Evolutionary conservation across 1,140 invertebrate genomes (phyloP), one percentile per base, ranked within the genome.

Genomic region (Pogonomyrmex californicus): DNA sequence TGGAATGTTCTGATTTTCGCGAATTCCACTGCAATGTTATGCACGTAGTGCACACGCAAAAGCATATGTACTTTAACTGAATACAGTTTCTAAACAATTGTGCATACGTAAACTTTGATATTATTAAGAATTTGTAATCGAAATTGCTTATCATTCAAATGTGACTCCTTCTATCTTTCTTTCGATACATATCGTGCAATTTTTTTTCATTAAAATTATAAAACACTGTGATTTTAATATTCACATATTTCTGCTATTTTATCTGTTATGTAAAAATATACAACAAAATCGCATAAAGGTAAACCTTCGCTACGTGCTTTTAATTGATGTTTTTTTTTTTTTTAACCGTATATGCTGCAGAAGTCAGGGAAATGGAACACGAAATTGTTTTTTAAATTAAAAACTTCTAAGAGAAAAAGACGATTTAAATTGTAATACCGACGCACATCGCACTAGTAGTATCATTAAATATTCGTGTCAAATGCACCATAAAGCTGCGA

Each of bases 401-500:
- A 56, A 56, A 38, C 17, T 23, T 9, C 38, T 0, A 36, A 49
- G 12, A 68, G 17, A 51, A 4, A 41, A 41, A 38, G 1, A 51
- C 54, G 41, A 2, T 70, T 70, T 30, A n/a, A 68, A 56, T 54
- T 33, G 10, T 36, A 58, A 70, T 33, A 36, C 30, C 23, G 23
- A 65, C 30, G 1, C 6, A 12, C 30, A 47, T 63, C 44, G 60
- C 6, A 12, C 49, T 36, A 33, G 23, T 73, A 14, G n/a, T 63
- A 56, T 65, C 30, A 63, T 76, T 58, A 14, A 51, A 66, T 54
- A 65, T 81, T 81, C 47, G 36, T 10, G 23, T 70, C 49, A 47
- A 56, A 49, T 41, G 36, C 38, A 70, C 41, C 9, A 56, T 44
- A 23, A 54, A 81, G 23, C 62, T 38, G 36, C 49, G 63, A 38